Evolutionary conservation across 2,113 vertebrate species (phyloP).

Genomic region (Dasypus novemcinctus): DNA sequence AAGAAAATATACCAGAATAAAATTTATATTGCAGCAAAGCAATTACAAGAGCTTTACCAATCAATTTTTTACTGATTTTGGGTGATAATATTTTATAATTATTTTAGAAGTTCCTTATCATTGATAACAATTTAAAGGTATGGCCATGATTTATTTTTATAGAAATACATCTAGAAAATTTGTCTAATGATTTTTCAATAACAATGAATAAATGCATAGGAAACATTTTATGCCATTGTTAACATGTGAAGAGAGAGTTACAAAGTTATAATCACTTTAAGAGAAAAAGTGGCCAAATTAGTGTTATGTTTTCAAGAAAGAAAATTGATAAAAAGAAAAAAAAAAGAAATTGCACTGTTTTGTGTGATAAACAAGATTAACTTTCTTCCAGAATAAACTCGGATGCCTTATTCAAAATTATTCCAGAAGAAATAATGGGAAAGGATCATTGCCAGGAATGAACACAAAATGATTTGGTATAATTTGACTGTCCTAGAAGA

Average conservation of each 20-base stretch:
- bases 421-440: neutral
- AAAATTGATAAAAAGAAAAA: neutral
- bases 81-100: neutral
- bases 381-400: neutral
- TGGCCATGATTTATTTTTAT: neutral
- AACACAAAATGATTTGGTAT: neutral
- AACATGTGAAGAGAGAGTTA: neutral
- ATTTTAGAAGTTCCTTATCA: neutral
- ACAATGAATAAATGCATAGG: neutral
- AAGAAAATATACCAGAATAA: neutral
- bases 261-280: neutral
- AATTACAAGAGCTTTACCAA: neutral
- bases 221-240: neutral
- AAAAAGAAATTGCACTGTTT: neutral
- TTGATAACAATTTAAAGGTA: neutral
- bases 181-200: neutral
- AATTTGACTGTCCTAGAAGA: neutral
- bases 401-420: neutral
- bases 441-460: accelerated
- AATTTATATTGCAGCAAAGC: neutral
- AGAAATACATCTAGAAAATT: neutral
- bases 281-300: neutral
- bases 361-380: neutral
- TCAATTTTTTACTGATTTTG: neutral
- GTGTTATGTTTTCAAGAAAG: no score